These are phyloP conservation scores for Thermophis baileyi DNA, from an alignment of 2,113 vertebrate genomes.

Conservation along the genomic window DNA sequence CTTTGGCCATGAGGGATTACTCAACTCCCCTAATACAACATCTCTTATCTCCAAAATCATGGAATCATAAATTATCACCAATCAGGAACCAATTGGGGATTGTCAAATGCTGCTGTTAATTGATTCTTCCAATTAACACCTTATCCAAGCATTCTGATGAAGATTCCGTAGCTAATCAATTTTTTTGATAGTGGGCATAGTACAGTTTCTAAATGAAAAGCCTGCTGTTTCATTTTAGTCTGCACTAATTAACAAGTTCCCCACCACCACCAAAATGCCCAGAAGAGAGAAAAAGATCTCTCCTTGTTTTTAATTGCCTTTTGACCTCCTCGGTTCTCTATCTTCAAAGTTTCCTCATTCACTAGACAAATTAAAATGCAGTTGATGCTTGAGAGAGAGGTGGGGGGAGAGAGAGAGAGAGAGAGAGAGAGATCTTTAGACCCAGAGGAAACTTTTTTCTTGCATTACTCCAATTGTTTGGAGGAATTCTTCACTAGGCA, in stretches of 20 bases:
- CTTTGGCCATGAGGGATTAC: not conserved
- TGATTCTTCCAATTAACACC: conserved; percentile 21
- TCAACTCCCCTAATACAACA: not conserved
- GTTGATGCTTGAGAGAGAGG: not conserved
- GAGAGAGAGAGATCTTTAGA: not conserved
- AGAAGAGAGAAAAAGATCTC: not conserved
- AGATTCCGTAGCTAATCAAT: conserved; percentile 15
- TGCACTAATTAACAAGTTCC: conserved; percentile 4
- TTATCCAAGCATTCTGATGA: not conserved
- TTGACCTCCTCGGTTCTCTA: conserved; percentile 11
- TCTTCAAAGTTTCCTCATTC: conserved; percentile 12
- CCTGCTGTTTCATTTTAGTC: not conserved
- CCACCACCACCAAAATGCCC: not conserved
- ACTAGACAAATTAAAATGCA: conserved; percentile 18
- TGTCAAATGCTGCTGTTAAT: conserved; percentile 8
- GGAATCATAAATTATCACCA: not conserved
- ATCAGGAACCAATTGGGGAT: not conserved
- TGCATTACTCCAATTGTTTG: not conserved
- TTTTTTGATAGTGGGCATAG: conserved; percentile 1
- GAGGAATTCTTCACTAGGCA: not conserved
- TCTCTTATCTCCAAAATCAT: not conserved
- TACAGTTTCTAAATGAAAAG: conserved; percentile 2
- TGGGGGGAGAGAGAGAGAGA: not conserved
- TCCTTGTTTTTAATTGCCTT: conserved; percentile 15
- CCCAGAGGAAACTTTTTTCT: not conserved